Conservation (phyloP, 2,797 vertebrate species). For the Hippocampus kuda region DNA sequence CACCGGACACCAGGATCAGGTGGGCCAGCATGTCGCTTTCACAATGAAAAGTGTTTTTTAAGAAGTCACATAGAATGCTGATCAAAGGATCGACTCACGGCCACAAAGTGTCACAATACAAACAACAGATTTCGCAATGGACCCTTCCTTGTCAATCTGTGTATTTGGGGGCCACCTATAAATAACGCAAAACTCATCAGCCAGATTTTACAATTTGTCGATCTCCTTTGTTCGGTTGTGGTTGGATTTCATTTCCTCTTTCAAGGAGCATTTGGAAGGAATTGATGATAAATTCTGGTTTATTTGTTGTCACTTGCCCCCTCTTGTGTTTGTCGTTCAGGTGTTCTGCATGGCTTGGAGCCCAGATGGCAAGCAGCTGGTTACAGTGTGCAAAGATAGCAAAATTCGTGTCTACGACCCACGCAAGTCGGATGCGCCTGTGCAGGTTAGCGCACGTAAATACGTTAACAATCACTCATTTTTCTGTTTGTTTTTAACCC, state of each 20-base stretch:
- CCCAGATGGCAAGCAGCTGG: slow-evolving; percentile 77
- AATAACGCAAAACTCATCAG: too few species aligned
- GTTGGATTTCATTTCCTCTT: too few species aligned
- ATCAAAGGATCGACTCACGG: too few species aligned
- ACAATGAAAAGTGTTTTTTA: not conserved
- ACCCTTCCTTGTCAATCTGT: not conserved
- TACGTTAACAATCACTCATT: not conserved
- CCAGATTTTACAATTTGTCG: too few species aligned
- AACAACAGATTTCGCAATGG: too few species aligned
- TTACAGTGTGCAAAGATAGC: slow-evolving; percentile 85
- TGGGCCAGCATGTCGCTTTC: slow-evolving; percentile 30
- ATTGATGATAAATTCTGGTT: not conserved
- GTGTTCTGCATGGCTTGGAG: slow-evolving; percentile 92
- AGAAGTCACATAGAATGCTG: too few species aligned
- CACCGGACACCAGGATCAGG: slow-evolving; percentile 85
- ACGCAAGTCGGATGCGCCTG: slow-evolving; percentile 64
- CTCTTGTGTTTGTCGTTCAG: slow-evolving; percentile 47
- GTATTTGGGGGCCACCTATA: too few species aligned
- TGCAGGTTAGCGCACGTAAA: slow-evolving; percentile 64
- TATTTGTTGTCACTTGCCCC: too few species aligned
- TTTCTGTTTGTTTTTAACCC: not conserved
- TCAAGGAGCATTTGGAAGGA: too few species aligned
- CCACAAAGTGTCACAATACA: too few species aligned
- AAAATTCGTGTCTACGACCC: slow-evolving; percentile 81
- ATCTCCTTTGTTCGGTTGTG: too few species aligned